Base-by-base conservation (phyloP, 2,888 invertebrate genomes). In the Philonicus albiceps region DNA sequence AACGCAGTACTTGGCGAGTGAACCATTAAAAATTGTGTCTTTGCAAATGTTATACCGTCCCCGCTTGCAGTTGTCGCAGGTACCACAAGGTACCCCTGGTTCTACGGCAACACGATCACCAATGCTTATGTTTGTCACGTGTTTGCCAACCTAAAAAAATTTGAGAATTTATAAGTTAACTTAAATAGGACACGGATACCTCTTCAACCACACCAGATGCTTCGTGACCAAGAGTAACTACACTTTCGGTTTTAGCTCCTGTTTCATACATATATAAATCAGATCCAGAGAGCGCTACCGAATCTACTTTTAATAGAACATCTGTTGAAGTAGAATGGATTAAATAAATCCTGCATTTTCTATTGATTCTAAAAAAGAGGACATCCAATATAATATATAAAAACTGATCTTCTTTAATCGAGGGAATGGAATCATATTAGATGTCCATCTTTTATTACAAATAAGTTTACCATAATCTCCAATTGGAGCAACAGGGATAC, bases 91-190 rank as follows among this genome's bases (percentile, higher is more conserved):
- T 81, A 97, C 95, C 1, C 98, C 98, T 0, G 98, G 98, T 92
- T 98, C 98, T 88, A 98, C 95, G 0, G 97, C 98, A 6, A 98
- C 98, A 89, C 97, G 94, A 93, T 98, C 98, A 2, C 98, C 98
- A 91, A 93, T 92, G 93, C 95, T 94, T 4, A 97, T 91, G 90
- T 94, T 92, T 88, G 93, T 95, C 0, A 97, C 96, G 13, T 89
- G 88, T 27, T 92, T 93, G 16, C 96, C 96, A n/a, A 90, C 87
- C 90, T 90, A 5, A 81, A 86, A 72, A 13, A 72, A 16, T 83
- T 86, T 53, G 3, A 55, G 22, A 0, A n/a, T 8, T 55, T 22
- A 4, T 55, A 22, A 5, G 49, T 43, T 43, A 6, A 3, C 19
- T 55, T 22, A 19, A 6, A 19, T 55, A 19, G 8, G 7, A 7